Base-by-base conservation (phyloP, 2,113 vertebrate species). In the Phylloscopus trochilus region DNA sequence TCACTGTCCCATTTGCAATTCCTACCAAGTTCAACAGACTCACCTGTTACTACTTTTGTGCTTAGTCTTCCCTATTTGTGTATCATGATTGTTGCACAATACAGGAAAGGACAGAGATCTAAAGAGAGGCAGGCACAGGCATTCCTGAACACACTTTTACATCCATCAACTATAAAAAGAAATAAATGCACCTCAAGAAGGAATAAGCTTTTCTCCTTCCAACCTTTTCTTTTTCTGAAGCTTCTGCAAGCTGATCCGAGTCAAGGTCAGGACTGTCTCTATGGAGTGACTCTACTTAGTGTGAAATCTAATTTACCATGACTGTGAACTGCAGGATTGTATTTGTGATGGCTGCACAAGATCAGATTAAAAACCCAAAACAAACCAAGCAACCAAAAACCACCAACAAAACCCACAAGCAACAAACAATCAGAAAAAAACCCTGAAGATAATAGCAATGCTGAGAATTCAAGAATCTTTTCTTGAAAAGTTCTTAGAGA, bases 231-330 rank as follows among this genome's bases (percentile, higher is more conserved):
- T 92, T 90, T 63, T 46, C 66, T 66, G 27, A 52, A 39, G 30
- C 16, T 91, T 80, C 76, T 83, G 33, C 43, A 77, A 73, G 37
- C 39, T 77, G 58, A 79, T 47, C 33, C 18, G 15, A 78, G 39
- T 35, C 90, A 96, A 93, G 90, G 52, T 70, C 72, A 80, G 28
- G 46, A 78, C 78, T 70, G 13, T 37, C 64, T 77, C 56, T 55
- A 22, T 2, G 60, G 37, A 70, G 19, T 55, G 12, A 64, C 33
- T 72, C 22, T 80, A 46, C 24, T 62, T 31, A 21, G 39, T 20
- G 51, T 77, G 63, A 94, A 96, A 96, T 86, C 77, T 35, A 37
- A 90, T 95, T 86, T 90, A 83, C 33, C 15, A 3, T 51, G 52
- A 49, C 70, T 74, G 11, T 78, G 55, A 91, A 85, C 59, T 52